A percentile compares a stretch with the other conserved stretches of the same genome.
phyloP scores from a whole-genome alignment of 64 coral and sea anemone genomes.

The Stichodactyla mertensii region DNA sequence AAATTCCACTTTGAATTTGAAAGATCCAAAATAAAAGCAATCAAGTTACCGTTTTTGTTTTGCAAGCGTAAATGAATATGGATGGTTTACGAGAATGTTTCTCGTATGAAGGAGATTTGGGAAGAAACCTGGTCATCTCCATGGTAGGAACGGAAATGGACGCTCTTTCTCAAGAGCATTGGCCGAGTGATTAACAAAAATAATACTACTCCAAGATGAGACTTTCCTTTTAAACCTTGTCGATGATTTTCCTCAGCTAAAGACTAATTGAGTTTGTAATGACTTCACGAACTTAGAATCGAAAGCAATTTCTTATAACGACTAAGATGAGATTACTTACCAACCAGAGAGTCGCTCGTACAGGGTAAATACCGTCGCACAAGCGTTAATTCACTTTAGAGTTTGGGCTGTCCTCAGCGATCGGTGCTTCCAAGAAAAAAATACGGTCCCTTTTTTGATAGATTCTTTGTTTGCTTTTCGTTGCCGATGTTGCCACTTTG shows the following conservation, averaged over 20 bases:
- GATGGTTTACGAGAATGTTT: not conserved
- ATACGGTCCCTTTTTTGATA: not conserved
- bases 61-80: not conserved
- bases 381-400: not conserved
- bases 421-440: not conserved
- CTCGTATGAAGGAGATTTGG: not conserved
- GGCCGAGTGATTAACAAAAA: not conserved
- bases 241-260: not conserved
- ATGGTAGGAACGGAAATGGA: constrained; percentile 12
- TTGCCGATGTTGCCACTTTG: not conserved
- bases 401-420: not conserved
- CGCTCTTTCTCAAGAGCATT: not conserved
- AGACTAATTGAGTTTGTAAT: not conserved
- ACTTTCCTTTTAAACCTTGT: not conserved
- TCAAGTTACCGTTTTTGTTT: not conserved
- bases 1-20: not conserved
- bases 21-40: not conserved
- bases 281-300: not conserved
- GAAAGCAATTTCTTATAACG: not conserved
- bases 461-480: not conserved
- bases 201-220: not conserved
- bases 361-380: not conserved
- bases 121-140: not conserved
- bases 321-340: not conserved
- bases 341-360: not conserved